Evolutionary conservation across 2,797 vertebrate species (phyloP), one percentile per base, ranked within the genome.

Genomic region (Sciaenops ocellatus): DNA sequence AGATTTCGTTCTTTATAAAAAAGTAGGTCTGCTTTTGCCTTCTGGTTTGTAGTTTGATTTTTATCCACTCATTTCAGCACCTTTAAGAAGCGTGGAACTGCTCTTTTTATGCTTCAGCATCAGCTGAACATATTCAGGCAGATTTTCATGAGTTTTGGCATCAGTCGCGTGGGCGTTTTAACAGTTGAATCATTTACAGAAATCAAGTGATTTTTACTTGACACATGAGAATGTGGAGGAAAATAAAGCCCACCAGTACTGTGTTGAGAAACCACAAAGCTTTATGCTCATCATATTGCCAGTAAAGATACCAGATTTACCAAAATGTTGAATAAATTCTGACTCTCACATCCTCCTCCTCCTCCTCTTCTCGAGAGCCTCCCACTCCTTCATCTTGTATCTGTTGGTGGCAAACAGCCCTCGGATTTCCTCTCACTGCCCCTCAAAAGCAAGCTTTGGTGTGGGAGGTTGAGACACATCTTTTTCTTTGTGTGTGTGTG

Each of bases 221-320:
- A 87, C 26, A 64, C 16, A 15, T 15, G 46, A 85, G 61, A 86
- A 26, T 46, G 38, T 24, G 48, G 60, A 55, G 69, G 66, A 50
- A 80, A 82, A 75, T 7, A n/a, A 79, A 72, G 34, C 67, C 84
- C 82, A 80, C 70, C 42, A 48, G 41, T n/a, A 59, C 24, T 38
- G 34, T 68, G 22, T 66, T 16, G 62, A 70, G 52, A 88, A 90
- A 83, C 82, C 82, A 67, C 79, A 76, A 50, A 50, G 22, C 42
- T 67, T 54, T 28, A 17, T 71, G 56, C 47, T 85, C 67, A 52
- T 73, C 47, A 41, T 18, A 5, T 16, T 85, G 83, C 90, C 84
- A 71, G 90, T 87, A 90, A 92, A 90, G 72, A 80, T 1, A 67
- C 34, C 47, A 74, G 69, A 85, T 73, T 89, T 69, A 83, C 80